These are phyloP conservation scores for Prunella fulvescens DNA, from an alignment of 2,113 vertebrate genomes.

Conservation along the genomic window DNA sequence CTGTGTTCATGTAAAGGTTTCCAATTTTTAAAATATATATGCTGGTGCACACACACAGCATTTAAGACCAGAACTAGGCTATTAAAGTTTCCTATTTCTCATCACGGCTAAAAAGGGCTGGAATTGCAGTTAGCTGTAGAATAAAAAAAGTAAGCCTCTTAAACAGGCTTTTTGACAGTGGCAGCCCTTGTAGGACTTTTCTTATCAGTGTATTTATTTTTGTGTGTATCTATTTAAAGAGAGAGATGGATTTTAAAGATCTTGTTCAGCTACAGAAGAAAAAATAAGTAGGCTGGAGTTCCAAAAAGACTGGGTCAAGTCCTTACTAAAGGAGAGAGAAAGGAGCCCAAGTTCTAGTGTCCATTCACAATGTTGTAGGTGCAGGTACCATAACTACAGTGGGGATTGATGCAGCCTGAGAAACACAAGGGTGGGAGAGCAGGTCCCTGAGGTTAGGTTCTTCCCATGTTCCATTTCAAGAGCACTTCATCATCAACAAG, in stretches of 20 bases:
- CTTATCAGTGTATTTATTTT: not conserved
- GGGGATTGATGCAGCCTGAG: not conserved
- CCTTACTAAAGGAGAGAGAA: not conserved
- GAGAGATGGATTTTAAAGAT: not conserved
- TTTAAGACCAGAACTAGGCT: not conserved
- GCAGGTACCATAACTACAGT: not conserved
- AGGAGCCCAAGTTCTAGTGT: not conserved
- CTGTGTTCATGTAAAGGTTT: not conserved
- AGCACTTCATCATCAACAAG: not conserved
- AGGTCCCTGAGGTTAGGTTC: not conserved
- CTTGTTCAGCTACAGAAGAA: not conserved
- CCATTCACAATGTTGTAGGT: not conserved
- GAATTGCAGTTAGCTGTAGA: not conserved
- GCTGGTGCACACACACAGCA: not conserved
- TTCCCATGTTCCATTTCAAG: not conserved
- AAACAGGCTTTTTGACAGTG: not conserved
- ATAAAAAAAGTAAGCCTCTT: not conserved
- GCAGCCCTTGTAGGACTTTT: not conserved
- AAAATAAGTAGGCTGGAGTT: not conserved
- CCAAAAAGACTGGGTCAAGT: not conserved
- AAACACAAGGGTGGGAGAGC: not conserved
- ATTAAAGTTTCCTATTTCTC: constrained; percentile 3
- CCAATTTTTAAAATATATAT: not conserved
- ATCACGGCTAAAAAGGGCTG: not conserved
- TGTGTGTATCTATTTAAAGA: not conserved